These are phyloP conservation scores for Hyperopisus bebe DNA, from an alignment of 2,113 vertebrate genomes.

Conservation along the genomic window DNA sequence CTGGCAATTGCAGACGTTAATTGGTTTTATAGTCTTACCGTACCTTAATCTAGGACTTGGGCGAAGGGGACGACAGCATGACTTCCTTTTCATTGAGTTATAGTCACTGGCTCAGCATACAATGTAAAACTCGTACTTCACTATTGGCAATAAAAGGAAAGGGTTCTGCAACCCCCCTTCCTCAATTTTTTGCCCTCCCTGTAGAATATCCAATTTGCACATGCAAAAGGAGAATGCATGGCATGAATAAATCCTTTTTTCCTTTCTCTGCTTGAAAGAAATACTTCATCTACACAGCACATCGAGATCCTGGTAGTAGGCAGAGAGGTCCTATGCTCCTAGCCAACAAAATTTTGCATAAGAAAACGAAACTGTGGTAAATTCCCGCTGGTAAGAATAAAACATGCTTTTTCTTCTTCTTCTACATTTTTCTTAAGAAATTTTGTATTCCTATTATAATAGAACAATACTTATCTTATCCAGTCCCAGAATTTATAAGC, in stretches of 20 bases:
- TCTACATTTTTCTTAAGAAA: neutral
- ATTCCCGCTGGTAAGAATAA: neutral
- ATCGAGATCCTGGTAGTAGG: constrained; percentile 6
- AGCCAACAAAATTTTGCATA: neutral
- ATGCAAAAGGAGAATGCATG: neutral
- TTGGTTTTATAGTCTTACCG: neutral
- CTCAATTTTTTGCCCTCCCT: neutral
- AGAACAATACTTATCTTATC: neutral
- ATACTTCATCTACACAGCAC: constrained; percentile 8
- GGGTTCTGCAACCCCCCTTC: too few species aligned
- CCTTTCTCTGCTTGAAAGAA: constrained; percentile 5
- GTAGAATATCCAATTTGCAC: constrained; percentile 7
- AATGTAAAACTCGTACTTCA: neutral
- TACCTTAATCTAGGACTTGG: neutral
- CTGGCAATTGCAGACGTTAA: neutral
- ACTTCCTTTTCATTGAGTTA: neutral
- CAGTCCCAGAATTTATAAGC: neutral
- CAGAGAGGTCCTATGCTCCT: neutral
- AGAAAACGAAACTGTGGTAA: neutral
- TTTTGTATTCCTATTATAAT: neutral
- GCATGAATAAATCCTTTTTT: constrained; percentile 12
- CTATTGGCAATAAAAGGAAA: neutral
- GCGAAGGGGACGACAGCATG: neutral
- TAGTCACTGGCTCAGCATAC: neutral
- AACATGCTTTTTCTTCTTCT: neutral